Evolutionary conservation across 2,888 invertebrate genomes (phyloP), one percentile per base, ranked within the genome.

Genomic region (Diadromus collaris): DNA sequence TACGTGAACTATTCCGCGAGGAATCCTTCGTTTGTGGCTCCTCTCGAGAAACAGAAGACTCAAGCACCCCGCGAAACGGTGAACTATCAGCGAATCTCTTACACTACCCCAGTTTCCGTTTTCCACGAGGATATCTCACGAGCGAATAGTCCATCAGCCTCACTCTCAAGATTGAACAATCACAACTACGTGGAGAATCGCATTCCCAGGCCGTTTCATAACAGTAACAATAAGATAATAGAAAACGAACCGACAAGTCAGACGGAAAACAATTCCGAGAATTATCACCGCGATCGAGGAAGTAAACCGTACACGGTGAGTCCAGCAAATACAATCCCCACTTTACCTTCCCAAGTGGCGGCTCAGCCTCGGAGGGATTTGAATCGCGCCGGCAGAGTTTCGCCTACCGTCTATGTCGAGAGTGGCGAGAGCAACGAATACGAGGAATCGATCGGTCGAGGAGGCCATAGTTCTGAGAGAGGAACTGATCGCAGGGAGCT

Each of bases 31-130:
- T 29, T 21, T 10, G 1, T 24, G 19, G 19, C 44, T 32, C 32
- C 65, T 3, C n/a, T 27, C 13, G 29, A 58, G 16, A 58, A 21
- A 13, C 58, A 21, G 34, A 65, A 7, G n/a, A 46, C 4, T 48
- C 58, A 60, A 19, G 10, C 16, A 6, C 48, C 65, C 24, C 24
- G 27, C 29, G 19, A 13, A 38, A 41, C 71, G 19, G n/a, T 2
- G 5, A 38, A 10, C 3, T n/a, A 13, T 44, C 58, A 58, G 38
- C 54, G 41, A 58, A 44, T 58, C 21, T 10, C 41, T n/a, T n/a
- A 41, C 10, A 68, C 73, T 16, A 73, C 58, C 6, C n/a, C 32
- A 4, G 38, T 19, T 60, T 46, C 58, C 44, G 71, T 61, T 7
- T 32, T 51, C 48, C 32, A 44, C 32, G 69, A 64, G n/a, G 51